Base-by-base conservation (phyloP, 37 sponge, comb jelly and placozoan genomes). In the Amphimedon queenslandica region DNA sequence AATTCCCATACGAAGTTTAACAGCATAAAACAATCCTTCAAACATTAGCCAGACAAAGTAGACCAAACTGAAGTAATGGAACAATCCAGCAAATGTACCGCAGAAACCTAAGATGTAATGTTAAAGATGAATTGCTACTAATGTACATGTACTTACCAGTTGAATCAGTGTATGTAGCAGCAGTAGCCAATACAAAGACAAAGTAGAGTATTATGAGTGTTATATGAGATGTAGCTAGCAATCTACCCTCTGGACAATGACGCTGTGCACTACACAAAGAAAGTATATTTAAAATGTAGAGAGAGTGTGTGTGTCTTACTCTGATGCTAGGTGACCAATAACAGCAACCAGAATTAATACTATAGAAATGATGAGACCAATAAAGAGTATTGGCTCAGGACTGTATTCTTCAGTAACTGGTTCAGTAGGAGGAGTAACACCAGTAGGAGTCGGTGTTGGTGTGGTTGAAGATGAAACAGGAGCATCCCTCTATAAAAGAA, bases 61-160 rank as follows among this genome's bases (percentile, higher is more conserved):
- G 36, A 80, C 81, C 29, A 80, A n/a, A 51, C 72, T 66, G 57
- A 80, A 66, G 67, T 80, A 80, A 33, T 80, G 73, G 39, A 80
- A 34, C 37, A 80, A 40, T 30, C 73, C 81, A 53, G 81, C 61
- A 37, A 28, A 39, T 31, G 70, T 30, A 1, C 80, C 80, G 70
- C 80, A 79, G 37, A 79, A 36, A 2, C 35, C 64, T n/a, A n/a
- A n/a, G n/a, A n/a, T n/a, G n/a, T n/a, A n/a, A n/a, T n/a, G n/a
- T n/a, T n/a, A n/a, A n/a, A n/a, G n/a, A n/a, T n/a, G n/a, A n/a
- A n/a, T n/a, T n/a, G n/a, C n/a, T n/a, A n/a, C n/a, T n/a, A n/a
- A n/a, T n/a, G n/a, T n/a, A n/a, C n/a, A n/a, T n/a, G n/a, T n/a
- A n/a, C n/a, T n/a, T n/a, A n/a, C n/a, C n/a, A 8, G 8, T 25